Base-by-base conservation (phyloP, 2,797 vertebrate genomes). In the Catostomus latipinnis region DNA sequence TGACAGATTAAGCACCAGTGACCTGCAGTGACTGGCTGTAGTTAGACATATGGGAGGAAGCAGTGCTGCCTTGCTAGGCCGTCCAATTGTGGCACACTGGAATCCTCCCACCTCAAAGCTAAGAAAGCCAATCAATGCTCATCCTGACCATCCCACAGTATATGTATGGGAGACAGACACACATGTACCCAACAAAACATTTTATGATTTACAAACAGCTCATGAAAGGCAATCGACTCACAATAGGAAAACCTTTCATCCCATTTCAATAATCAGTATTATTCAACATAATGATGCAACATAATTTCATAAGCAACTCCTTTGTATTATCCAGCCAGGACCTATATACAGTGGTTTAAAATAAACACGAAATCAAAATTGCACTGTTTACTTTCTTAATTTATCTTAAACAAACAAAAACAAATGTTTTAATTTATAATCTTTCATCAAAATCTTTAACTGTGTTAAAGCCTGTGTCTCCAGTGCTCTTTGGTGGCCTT, bases 1-100 rank as follows among this genome's bases (percentile, higher is more conserved):
- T 75, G 58, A 72, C 46, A 58, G 56, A 58, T 76, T 77, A 69
- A 56, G 58, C 4, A 52, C 71, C 78, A 72, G 53, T 77, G 67
- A 71, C 68, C 60, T 8, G 1, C 56, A 58, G 76, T 79, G 67
- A 70, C 60, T 67, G 57, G 56, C 71, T 49, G 12, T 18, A 52
- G 52, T 34, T 63, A 66, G 43, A 14, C 22, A 14, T 69, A 73
- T n/a, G 5, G 56, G 56, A 58, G 58, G 16, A 12, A 72, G 69
- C 11, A 68, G 71, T 49, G 45, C 71, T 56, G 22, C 50, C 71
- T 49, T 45, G 14, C 71, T 50, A 22, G 48, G 62, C 13, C n/a
- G 9, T 66, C 66, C 56, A 9, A 34, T 58, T 66, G 57, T 63
- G 81, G 14, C 14, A 4, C 56, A 53, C 16, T 72, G 61, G 71